Evolutionary conservation across 1,140 invertebrate genomes (phyloP), one percentile per base, ranked within the genome.

Genomic region (Trypoxylus dichotomus): DNA sequence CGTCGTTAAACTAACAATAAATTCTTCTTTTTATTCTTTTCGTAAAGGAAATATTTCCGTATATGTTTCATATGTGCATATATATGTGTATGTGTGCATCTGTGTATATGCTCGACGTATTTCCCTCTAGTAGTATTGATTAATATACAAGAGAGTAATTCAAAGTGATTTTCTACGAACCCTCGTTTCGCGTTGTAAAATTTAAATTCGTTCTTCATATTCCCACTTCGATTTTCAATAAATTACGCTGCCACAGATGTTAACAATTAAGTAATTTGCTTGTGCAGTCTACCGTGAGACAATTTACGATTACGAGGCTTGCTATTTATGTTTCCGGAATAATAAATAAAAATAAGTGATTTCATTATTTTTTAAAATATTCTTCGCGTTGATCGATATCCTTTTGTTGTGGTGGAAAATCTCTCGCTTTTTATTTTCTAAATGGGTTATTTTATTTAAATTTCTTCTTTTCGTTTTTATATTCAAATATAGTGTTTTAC

Each of bases 211-310:
- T 58, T 19, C 15, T 21, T 7, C 5, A 63, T 63, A 63, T 63
- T 63, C 24, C 13, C 60, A 11, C 60, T 63, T 63, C 60, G 60
- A 63, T 63, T 63, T 27, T 24, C 60, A 5, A 25, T 63, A 63
- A 63, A 63, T 63, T 27, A 63, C n/a, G 19, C 60, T 27, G 21
- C 21, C 60, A 19, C 60, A 63, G 60, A 63, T 63, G 60, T 63
- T 63, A 63, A 24, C 25, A 21, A 63, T 63, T 63, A 63, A 63
- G 25, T 63, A 24, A 63, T 63, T 27, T n/a, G 32, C 32, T 37
- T 37, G 32, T 37, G 60, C 8, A 63, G 13, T 11, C 60, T 63
- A 27, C 60, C 60, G 19, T 63, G 19, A 5, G 5, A 24, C 24
- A 63, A 63, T 63, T 19, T 63, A 63, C 60, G 60, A 19, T 63